Percentiles rank a stretch among this genome's conserved stretches.
These are phyloP conservation scores for Philonicus albiceps DNA, from an alignment of 2,888 invertebrate species.

Conservation along the genomic window DNA sequence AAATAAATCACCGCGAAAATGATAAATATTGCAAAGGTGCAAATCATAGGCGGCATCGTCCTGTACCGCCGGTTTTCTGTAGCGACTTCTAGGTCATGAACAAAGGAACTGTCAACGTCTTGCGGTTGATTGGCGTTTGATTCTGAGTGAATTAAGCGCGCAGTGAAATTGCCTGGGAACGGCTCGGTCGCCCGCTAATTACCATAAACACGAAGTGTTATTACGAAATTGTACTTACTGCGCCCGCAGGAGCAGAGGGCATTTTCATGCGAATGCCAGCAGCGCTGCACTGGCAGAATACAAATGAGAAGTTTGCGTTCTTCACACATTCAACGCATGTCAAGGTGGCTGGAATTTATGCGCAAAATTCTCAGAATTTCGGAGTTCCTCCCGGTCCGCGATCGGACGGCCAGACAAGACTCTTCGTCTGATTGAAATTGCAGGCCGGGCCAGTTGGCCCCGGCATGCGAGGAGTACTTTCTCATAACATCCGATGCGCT, in stretches of 20 bases:
- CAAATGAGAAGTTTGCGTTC: constrained; percentile 29
- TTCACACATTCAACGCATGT: constrained; percentile 33
- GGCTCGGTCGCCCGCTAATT: constrained; percentile 24
- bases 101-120: constrained; percentile 38
- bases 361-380: constrained; percentile 38
- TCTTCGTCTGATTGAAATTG: constrained; percentile 12
- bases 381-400: not conserved
- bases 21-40: constrained; percentile 30
- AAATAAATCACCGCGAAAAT: constrained; percentile 3
- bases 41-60: constrained; percentile 16
- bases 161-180: constrained; percentile 29
- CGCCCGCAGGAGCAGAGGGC: not conserved
- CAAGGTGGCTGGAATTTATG: constrained; percentile 22
- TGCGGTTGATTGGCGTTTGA: constrained; percentile 35
- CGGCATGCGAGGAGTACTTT: constrained; percentile 24
- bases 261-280: constrained; percentile 25
- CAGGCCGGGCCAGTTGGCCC: not conserved
- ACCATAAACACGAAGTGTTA: constrained; percentile 38
- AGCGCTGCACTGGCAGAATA: not conserved
- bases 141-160: constrained; percentile 35
- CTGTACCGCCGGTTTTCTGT: not conserved
- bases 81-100: constrained; percentile 38
- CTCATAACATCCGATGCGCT: constrained; percentile 43
- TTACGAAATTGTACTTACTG: constrained; percentile 29
- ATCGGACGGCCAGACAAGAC: constrained; percentile 16